phyloP scores from a whole-genome alignment of 2,113 vertebrate genomes.

The Uropsilus gracilis region DNA sequence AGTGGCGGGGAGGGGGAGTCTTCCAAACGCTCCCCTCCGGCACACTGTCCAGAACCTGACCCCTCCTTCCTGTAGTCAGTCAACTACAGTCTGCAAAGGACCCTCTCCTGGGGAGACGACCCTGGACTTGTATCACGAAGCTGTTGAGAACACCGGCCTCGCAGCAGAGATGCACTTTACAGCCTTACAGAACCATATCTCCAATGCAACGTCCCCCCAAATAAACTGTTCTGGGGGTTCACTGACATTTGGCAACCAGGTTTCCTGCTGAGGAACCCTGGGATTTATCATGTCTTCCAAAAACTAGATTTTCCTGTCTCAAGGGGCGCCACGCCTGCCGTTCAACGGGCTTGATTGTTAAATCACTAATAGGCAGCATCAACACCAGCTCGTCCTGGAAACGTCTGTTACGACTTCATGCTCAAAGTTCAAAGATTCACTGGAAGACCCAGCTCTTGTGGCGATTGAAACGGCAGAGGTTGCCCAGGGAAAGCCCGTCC shows the following conservation, averaged over 20 bases:
- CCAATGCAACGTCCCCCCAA: background rate
- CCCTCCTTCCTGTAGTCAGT: background rate
- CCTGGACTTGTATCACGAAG: background rate
- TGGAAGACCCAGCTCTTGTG: background rate
- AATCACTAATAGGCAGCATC: background rate
- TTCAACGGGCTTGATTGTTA: background rate
- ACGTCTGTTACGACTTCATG: background rate
- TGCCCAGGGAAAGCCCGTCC: background rate
- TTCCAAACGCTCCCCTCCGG: no score
- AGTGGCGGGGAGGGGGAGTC: background rate
- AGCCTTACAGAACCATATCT: background rate
- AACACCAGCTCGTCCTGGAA: background rate
- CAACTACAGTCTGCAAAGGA: background rate
- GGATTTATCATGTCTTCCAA: background rate
- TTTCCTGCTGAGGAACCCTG: background rate
- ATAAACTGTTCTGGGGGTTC: background rate
- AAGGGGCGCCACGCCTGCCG: background rate
- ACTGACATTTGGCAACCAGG: background rate
- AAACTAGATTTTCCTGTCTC: background rate
- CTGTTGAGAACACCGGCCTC: background rate
- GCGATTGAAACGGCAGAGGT: background rate
- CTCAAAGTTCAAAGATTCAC: background rate
- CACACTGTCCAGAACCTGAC: background rate
- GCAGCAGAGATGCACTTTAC: background rate
- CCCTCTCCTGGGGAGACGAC: background rate